Base-by-base conservation (phyloP, 2,113 vertebrate species). In the Gymnarchus niloticus region DNA sequence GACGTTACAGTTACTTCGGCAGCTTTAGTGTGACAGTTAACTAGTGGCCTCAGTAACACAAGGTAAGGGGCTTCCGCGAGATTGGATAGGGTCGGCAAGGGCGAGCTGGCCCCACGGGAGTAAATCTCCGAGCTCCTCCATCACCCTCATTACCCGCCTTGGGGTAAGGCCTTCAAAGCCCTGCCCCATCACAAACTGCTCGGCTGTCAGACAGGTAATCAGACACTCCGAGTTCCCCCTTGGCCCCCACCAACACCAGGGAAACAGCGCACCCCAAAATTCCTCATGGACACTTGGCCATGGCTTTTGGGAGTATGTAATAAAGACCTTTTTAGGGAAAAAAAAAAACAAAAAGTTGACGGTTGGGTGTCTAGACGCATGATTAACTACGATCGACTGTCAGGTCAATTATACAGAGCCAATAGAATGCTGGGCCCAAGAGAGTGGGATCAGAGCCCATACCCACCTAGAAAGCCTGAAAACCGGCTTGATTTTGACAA, bases 81-180 rank as follows among this genome's bases (percentile, higher is more conserved):
- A 41, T 59, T 21, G 0, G 61, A 25, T 44, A 76, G 28, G 65
- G 84, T 85, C 49, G 69, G 17, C 17, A 59, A 65, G 46, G 10
- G 44, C 48, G 23, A 41, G 44, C 49, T 23, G 44, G 48, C 69
- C 83, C 44, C 59, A 84, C 69, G 49, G 51, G 49, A 73, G 46
- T 82, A 84, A 85, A 85, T 76, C 61, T 49, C 51, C 23, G 48
- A 77, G 25, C 65, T 37, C 48, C 33, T 77, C 84, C 37, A 85
- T 85, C 76, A 85, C 54, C 28, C 61, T 85, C 65, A 76, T 83
- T 83, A 44, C n/a, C 25, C 61, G 77, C 83, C 44, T 49, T 33
- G 56, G 41, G 59, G 61, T 49, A 23, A 17, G 77, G 61, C 84
- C 25, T 85, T 85, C 69, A 54, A 76, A 76, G 25, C 65, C 25